A percentile compares a stretch with the other conserved stretches of the same genome.
Evolutionary conservation across 2,113 vertebrate species (phyloP).

Genomic region (Prietella phreatophila): DNA sequence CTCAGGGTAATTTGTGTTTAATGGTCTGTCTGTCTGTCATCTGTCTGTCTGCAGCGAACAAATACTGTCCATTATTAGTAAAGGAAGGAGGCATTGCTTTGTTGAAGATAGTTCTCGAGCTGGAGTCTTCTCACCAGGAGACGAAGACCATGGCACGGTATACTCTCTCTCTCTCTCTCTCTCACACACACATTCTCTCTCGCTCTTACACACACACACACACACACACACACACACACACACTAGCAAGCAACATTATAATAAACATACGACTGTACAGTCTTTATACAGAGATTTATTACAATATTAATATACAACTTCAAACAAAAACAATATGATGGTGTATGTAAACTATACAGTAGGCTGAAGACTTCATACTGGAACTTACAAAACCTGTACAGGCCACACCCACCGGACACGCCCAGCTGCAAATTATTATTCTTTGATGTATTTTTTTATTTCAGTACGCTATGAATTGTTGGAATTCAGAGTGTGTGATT

Average conservation of each 20-base stretch:
- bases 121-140: conserved; percentile 83
- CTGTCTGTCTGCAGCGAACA: conserved; percentile 76
- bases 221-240: not conserved
- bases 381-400: not conserved
- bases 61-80: conserved; percentile 94
- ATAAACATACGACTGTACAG: too few relatives aligned
- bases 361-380: not conserved
- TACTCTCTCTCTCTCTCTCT: not conserved
- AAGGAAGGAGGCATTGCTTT: conserved; percentile 90
- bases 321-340: not conserved
- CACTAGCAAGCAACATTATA: not conserved
- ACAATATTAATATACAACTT: not conserved
- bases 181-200: not conserved
- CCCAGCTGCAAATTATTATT: too few relatives aligned
- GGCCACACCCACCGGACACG: too few relatives aligned
- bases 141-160: conserved; percentile 97
- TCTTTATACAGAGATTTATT: not conserved
- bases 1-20: not conserved
- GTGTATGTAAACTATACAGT: not conserved
- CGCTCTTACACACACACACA: conserved; percentile 11
- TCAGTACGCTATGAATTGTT: not conserved
- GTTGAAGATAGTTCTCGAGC: conserved; percentile 82
- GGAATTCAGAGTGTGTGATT: not conserved
- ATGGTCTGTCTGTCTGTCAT: conserved; percentile 18
- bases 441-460: too few relatives aligned